Evolutionary conservation across 1,140 invertebrate species (phyloP).

Genomic region (Drosophila mojavensis): DNA sequence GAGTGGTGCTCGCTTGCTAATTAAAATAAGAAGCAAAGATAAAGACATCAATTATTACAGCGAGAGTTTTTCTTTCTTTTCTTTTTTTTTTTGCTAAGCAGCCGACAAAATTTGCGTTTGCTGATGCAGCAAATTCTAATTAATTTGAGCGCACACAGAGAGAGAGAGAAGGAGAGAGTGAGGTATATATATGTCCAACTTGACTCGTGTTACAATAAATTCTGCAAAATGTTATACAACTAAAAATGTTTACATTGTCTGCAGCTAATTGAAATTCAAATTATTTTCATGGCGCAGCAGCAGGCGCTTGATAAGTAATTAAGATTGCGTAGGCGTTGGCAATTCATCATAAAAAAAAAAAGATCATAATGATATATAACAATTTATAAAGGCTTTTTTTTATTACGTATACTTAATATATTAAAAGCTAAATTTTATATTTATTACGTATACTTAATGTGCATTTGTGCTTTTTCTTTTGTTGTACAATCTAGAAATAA

Average conservation of each 20-base stretch:
- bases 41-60: slow-evolving; percentile 49
- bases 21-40: slow-evolving; percentile 43
- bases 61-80: not conserved
- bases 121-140: slow-evolving; percentile 61
- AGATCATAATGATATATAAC: not conserved
- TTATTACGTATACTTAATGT: slow-evolving; percentile 9
- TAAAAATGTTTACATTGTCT: slow-evolving; percentile 39
- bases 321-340: not conserved
- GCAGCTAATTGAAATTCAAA: slow-evolving; percentile 52
- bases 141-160: slow-evolving; percentile 42
- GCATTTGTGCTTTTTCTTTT: not conserved
- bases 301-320: slow-evolving; percentile 3
- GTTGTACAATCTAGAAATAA: slow-evolving; percentile 12
- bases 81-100: slow-evolving; percentile 11
- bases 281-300: slow-evolving; percentile 25
- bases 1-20: slow-evolving; percentile 27
- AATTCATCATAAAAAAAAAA: slow-evolving; percentile 27
- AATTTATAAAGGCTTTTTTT: too few species aligned
- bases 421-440: not conserved
- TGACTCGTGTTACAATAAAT: slow-evolving; percentile 1
- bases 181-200: not conserved
- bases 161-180: not conserved
- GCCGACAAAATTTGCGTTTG: slow-evolving; percentile 22
- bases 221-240: slow-evolving; percentile 27
- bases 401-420: not conserved